Evolutionary conservation across 2,113 vertebrate genomes (phyloP).

Genomic region (Corydoras sp.): DNA sequence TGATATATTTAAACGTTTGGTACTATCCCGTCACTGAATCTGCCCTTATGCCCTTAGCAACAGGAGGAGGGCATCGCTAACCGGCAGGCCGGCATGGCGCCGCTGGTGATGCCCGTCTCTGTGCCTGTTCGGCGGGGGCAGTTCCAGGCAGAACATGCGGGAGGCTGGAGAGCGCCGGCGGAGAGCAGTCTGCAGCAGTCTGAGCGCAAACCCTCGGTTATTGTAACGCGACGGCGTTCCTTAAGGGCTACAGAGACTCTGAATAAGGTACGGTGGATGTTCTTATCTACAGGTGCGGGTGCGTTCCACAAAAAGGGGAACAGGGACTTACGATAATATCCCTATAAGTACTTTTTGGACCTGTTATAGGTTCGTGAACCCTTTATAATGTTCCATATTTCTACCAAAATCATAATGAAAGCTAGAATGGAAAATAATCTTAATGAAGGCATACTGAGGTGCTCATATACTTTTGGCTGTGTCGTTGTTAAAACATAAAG

Average conservation of each 20-base stretch:
- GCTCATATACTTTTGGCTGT: too few species aligned
- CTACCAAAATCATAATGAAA: too few species aligned
- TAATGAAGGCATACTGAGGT: too few species aligned
- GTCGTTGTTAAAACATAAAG: too few species aligned
- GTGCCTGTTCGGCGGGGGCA: slow-evolving; percentile 81
- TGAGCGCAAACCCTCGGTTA: slow-evolving; percentile 82
- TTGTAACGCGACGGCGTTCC: slow-evolving; percentile 84
- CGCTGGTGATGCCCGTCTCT: slow-evolving; percentile 93
- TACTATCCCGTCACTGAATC: background rate
- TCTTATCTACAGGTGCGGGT: background rate
- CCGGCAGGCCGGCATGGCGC: slow-evolving; percentile 73
- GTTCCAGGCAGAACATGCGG: slow-evolving; percentile 32
- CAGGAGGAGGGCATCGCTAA: slow-evolving; percentile 48
- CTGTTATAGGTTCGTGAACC: too few species aligned
- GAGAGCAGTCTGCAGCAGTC: slow-evolving; percentile 31
- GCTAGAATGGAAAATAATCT: too few species aligned
- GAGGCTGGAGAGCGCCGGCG: slow-evolving; percentile 55
- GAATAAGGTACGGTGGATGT: slow-evolving; percentile 65
- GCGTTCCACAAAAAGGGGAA: background rate
- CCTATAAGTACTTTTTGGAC: too few species aligned
- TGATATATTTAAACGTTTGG: background rate
- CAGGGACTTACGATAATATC: too few species aligned
- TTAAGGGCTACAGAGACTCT: slow-evolving; percentile 69
- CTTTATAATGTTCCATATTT: too few species aligned
- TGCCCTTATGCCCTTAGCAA: slow-evolving; percentile 4